Percentiles rank a stretch among this genome's conserved stretches.
phyloP scores from a whole-genome alignment of 2,888 invertebrate genomes.

The Cyaniris semiargus region DNA sequence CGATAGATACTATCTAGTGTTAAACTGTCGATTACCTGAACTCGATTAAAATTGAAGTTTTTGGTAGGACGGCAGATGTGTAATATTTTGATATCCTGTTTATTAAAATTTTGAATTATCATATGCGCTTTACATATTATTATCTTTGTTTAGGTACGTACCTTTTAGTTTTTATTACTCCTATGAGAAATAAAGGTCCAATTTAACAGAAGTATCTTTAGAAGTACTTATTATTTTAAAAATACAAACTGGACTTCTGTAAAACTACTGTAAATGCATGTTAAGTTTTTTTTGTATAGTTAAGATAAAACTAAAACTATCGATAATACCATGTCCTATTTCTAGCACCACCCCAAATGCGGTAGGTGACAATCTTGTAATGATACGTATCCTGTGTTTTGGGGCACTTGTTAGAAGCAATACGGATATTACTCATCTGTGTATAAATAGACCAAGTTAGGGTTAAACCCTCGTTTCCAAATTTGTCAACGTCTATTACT shows the following conservation, averaged over 20 bases:
- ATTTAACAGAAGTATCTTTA: too few relatives aligned
- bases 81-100: too few relatives aligned
- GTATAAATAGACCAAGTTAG: constrained; percentile 15
- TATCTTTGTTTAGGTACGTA: too few relatives aligned
- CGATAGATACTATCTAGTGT: too few relatives aligned
- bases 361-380: constrained; percentile 28
- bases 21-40: too few relatives aligned
- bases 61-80: too few relatives aligned
- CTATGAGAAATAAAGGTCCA: too few relatives aligned
- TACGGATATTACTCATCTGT: not conserved
- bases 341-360: not conserved
- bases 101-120: too few relatives aligned
- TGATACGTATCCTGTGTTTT: constrained; percentile 26
- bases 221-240: too few relatives aligned
- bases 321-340: not conserved
- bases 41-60: not conserved
- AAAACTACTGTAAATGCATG: not conserved
- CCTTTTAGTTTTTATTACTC: too few relatives aligned
- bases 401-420: constrained; percentile 17
- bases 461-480: constrained; percentile 12
- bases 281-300: not conserved
- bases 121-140: too few relatives aligned
- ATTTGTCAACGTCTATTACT: constrained; percentile 8
- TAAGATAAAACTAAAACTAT: not conserved
- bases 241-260: too few relatives aligned